Conservation (phyloP, 2,888 invertebrate species). For the Eristalinus sepulchralis region DNA sequence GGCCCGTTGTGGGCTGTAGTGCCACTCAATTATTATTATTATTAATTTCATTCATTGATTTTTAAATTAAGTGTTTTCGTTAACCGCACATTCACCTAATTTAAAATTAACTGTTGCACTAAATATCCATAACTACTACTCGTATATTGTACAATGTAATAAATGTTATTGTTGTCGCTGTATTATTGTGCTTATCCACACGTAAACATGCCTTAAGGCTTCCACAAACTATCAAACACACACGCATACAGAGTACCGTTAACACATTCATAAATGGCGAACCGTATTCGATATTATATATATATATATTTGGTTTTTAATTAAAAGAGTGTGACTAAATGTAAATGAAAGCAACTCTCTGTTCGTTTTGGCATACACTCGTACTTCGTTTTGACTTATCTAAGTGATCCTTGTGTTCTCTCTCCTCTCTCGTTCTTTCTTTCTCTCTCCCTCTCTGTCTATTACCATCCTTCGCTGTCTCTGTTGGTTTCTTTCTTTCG, state of each 20-base stretch:
- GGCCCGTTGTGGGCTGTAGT: too few species aligned
- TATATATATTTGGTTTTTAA: constrained; percentile 19
- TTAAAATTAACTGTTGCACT: constrained; percentile 37
- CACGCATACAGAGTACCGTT: constrained; percentile 1
- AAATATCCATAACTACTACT: constrained; percentile 28
- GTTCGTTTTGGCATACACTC: constrained; percentile 41
- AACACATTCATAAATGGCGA: constrained; percentile 52
- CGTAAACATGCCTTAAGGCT: constrained; percentile 1
- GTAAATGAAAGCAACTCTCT: constrained; percentile 59
- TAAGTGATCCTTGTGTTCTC: constrained; percentile 61
- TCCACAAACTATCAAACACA: not conserved
- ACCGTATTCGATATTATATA: not conserved
- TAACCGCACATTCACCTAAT: constrained; percentile 38
- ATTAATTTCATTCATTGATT: not conserved
- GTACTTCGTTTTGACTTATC: constrained; percentile 47
- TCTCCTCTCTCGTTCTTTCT: constrained; percentile 54
- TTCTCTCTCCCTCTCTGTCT: not conserved
- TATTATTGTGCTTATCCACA: constrained; percentile 47
- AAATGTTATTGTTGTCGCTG: constrained; percentile 56
- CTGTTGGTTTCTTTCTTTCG: not conserved
- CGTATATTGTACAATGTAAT: constrained; percentile 33
- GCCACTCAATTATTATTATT: too few species aligned
- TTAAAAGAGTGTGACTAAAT: constrained; percentile 64
- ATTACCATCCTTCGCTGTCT: not conserved
- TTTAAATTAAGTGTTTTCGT: not conserved